Percentiles rank a stretch among this genome's conserved stretches.
These are phyloP conservation scores for Pangasius macronema DNA, from an alignment of 2,797 vertebrate species.

Conservation along the genomic window DNA sequence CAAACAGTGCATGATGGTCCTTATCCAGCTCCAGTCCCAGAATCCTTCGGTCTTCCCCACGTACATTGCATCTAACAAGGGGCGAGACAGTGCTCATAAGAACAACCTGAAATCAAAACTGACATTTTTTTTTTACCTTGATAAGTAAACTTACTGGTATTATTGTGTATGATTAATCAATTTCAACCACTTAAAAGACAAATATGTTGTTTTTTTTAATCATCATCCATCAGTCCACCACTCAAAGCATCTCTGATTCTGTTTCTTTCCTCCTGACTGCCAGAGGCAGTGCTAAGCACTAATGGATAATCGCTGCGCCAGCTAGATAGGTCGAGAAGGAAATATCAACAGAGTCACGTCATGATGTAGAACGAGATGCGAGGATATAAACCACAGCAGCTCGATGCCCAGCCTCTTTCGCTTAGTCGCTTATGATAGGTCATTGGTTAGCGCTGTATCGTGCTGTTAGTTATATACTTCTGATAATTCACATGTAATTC, in stretches of 20 bases:
- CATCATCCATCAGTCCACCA: background rate
- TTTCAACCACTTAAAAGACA: background rate
- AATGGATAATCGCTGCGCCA: no score
- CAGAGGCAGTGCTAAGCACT: no score
- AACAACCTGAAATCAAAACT: background rate
- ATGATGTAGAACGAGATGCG: no score
- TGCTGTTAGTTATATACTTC: no score
- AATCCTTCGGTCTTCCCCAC: slow-evolving; percentile 77
- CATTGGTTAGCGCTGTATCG: no score
- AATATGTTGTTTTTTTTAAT: background rate
- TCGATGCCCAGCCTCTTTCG: no score
- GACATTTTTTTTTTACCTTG: background rate
- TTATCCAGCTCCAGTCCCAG: slow-evolving; percentile 85
- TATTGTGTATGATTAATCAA: background rate
- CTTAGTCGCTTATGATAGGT: no score
- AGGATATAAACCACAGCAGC: no score
- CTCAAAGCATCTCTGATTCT: background rate
- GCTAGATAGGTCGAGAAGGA: no score
- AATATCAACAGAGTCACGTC: no score
- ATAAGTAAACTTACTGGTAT: background rate
- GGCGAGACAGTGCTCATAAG: background rate
- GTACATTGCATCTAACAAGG: slow-evolving; percentile 78
- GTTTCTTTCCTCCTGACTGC: no score
- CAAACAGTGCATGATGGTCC: slow-evolving; percentile 83
- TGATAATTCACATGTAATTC: no score